Evolutionary conservation across 2,888 invertebrate genomes (phyloP).

Genomic region (Dendrolimus pini): DNA sequence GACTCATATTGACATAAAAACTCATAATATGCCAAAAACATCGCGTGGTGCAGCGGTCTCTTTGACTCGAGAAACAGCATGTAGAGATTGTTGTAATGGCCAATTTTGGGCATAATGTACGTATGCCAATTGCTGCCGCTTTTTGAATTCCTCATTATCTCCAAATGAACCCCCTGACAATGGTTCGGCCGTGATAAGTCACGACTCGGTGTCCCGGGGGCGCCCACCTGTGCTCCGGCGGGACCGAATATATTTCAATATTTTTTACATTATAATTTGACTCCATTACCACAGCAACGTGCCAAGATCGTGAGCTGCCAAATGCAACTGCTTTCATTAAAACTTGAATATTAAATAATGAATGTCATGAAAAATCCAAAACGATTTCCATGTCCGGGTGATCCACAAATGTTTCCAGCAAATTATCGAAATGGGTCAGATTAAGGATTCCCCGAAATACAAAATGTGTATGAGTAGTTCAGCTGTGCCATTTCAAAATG

Average conservation of each 20-base stretch:
- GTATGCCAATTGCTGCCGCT: slow-evolving; percentile 21
- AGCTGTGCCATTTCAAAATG: not conserved
- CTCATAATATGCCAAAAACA: not conserved
- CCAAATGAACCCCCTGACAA: slow-evolving; percentile 43
- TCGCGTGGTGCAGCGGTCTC: slow-evolving; percentile 10
- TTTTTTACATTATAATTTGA: slow-evolving; percentile 36
- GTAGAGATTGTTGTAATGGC: slow-evolving; percentile 38
- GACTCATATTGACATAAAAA: not conserved
- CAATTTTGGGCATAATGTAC: slow-evolving; percentile 44
- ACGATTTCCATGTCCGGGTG: not conserved
- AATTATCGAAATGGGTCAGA: too few species aligned
- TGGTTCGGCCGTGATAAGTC: slow-evolving; percentile 55
- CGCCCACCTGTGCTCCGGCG: slow-evolving; percentile 61
- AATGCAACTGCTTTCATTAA: slow-evolving; percentile 12
- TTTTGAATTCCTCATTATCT: slow-evolving; percentile 43
- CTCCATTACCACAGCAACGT: slow-evolving; percentile 38
- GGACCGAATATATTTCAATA: slow-evolving; percentile 7
- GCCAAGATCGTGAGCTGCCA: slow-evolving; percentile 38
- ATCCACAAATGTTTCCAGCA: not conserved
- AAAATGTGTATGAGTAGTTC: too few species aligned
- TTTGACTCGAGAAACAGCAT: slow-evolving; percentile 19
- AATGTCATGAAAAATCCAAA: not conserved
- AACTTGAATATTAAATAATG: not conserved
- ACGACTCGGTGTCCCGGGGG: slow-evolving; percentile 56
- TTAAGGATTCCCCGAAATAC: too few species aligned